These are phyloP conservation scores for Camponotus floridanus DNA, from an alignment of 1,140 invertebrate species.

Conservation along the genomic window DNA sequence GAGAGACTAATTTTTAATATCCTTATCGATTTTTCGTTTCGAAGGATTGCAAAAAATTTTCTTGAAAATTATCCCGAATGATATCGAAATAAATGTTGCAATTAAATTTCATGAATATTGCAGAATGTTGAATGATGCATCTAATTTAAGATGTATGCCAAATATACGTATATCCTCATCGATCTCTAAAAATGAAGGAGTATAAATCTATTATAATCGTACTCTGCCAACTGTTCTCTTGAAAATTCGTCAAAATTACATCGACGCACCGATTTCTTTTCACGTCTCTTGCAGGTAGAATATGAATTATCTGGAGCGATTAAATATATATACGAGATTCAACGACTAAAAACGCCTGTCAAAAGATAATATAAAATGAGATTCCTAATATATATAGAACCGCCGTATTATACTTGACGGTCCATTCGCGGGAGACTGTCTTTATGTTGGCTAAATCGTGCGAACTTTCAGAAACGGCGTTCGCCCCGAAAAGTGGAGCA, in stretches of 20 bases:
- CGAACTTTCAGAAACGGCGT: not conserved
- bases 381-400: not conserved
- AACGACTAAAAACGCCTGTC: not conserved
- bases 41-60: not conserved
- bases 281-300: not conserved
- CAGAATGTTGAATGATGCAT: not conserved
- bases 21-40: not conserved
- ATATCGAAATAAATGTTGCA: not conserved
- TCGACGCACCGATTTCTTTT: not conserved
- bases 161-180: not conserved
- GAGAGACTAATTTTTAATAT: not conserved
- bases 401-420: not conserved
- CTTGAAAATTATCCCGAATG: not conserved
- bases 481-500: conserved; percentile 43
- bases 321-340: not conserved
- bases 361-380: not conserved
- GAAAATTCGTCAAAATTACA: not conserved
- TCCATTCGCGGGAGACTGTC: not conserved
- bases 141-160: not conserved
- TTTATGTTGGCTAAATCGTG: conserved; percentile 15
- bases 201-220: not conserved
- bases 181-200: not conserved
- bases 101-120: conserved; percentile 2
- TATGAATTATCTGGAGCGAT: not conserved
- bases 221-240: not conserved